Conservation (phyloP, 2,797 vertebrate species). For the Helarctos malayanus region DNA sequence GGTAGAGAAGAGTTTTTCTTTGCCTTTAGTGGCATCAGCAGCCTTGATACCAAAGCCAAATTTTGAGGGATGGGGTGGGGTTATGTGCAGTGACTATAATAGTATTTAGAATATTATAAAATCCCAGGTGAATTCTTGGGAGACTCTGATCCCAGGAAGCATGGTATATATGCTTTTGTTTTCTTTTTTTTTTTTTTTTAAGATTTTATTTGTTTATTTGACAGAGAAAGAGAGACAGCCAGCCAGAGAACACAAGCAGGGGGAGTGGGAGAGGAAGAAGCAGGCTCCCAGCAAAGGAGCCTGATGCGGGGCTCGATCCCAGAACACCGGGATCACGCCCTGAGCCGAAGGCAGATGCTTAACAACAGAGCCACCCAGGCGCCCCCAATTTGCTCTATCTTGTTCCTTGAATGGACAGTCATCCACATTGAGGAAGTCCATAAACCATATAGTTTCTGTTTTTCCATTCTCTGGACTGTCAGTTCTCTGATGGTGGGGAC, state of each 20-base stretch:
- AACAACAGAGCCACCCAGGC: no score
- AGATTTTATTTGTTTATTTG: no score
- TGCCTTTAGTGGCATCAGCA: neutral
- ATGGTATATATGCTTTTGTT: neutral
- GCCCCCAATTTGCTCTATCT: neutral
- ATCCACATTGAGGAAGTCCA: no score
- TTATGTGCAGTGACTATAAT: neutral
- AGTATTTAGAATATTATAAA: neutral
- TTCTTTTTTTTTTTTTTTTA: neutral
- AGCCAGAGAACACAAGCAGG: no score
- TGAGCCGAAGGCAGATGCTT: no score
- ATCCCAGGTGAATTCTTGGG: neutral
- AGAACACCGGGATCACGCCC: no score
- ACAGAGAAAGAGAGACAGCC: no score
- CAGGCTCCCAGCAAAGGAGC: no score
- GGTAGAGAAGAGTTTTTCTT: neutral
- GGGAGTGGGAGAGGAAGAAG: no score
- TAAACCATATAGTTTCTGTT: neutral
- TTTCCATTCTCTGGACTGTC: neutral
- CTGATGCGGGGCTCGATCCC: no score
- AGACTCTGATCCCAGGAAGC: neutral
- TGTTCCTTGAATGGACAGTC: neutral
- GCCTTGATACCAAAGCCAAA: neutral
- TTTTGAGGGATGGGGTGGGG: neutral
- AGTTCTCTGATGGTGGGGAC: neutral